phyloP scores from a whole-genome alignment of 2,888 invertebrate genomes.

The Drosophila gaucha region DNA sequence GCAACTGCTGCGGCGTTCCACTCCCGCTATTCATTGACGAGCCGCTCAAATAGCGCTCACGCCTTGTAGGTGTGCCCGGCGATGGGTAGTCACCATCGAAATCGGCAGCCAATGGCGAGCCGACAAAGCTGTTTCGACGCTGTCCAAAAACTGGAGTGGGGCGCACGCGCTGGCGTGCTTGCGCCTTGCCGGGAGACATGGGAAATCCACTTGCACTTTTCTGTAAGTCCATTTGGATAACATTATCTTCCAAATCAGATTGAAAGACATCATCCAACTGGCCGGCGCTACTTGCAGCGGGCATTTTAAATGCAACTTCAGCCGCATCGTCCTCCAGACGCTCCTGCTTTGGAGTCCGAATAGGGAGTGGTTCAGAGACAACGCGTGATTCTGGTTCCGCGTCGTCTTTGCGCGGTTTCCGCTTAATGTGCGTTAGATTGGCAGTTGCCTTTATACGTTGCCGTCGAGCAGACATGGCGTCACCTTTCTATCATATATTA shows the following conservation, averaged over 20 bases:
- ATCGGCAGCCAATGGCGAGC: constrained; percentile 65
- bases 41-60: constrained; percentile 78
- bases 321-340: constrained; percentile 35
- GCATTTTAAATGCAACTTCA: constrained; percentile 77
- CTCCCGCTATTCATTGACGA: constrained; percentile 50
- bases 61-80: constrained; percentile 63
- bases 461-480: constrained; percentile 87
- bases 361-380: constrained; percentile 18
- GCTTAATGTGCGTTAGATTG: constrained; percentile 85
- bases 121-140: constrained; percentile 88
- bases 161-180: constrained; percentile 89
- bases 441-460: constrained; percentile 91
- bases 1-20: constrained; percentile 46
- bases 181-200: constrained; percentile 86
- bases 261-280: constrained; percentile 75
- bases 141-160: constrained; percentile 89
- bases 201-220: constrained; percentile 69
- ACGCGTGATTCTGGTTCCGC: constrained; percentile 15
- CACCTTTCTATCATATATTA: constrained; percentile 24
- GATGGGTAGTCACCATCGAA: constrained; percentile 62
- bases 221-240: constrained; percentile 82
- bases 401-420: constrained; percentile 62
- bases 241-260: constrained; percentile 81
- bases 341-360: constrained; percentile 15
- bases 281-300: constrained; percentile 51